Conservation (phyloP, 2,888 invertebrate species). For the Lordiphosa fenestrarum region DNA sequence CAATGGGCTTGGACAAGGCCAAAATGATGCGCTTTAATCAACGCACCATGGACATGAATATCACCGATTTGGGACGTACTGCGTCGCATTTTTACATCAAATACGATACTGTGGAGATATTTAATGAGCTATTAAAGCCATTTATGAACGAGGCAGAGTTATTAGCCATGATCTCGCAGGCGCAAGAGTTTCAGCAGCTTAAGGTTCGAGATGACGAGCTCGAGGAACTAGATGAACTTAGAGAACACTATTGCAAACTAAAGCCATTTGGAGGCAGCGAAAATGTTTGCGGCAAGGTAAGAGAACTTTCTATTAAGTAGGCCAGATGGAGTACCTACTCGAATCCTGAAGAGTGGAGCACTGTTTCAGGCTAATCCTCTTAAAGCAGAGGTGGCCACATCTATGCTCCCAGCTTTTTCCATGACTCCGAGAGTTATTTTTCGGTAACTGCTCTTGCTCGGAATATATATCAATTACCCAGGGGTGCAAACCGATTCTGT, state of each 20-base stretch:
- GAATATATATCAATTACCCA: too few relatives aligned
- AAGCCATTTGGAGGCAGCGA: conserved; percentile 91
- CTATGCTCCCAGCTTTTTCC: too few relatives aligned
- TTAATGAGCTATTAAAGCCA: conserved; percentile 90
- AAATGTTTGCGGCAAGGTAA: conserved; percentile 93
- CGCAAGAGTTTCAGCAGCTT: conserved; percentile 97
- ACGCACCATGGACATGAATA: conserved; percentile 88
- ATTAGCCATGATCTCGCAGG: conserved; percentile 93
- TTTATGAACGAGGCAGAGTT: conserved; percentile 93
- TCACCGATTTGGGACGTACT: conserved; percentile 94
- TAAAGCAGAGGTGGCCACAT: too few relatives aligned
- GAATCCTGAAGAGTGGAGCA: not conserved
- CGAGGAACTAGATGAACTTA: conserved; percentile 91
- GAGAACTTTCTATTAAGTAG: not conserved
- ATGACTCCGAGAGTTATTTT: too few relatives aligned
- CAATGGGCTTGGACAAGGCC: conserved; percentile 92
- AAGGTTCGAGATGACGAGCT: conserved; percentile 98
- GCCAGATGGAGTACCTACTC: not conserved
- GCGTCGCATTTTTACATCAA: conserved; percentile 99
- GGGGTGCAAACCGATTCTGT: too few relatives aligned
- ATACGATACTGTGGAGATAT: conserved; percentile 95
- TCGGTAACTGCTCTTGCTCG: too few relatives aligned
- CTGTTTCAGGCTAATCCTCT: too few relatives aligned
- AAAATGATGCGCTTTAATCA: conserved; percentile 96
- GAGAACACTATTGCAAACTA: conserved; percentile 87